Conservation (phyloP, 2,888 invertebrate genomes). For the Lochmaea crataegi region DNA sequence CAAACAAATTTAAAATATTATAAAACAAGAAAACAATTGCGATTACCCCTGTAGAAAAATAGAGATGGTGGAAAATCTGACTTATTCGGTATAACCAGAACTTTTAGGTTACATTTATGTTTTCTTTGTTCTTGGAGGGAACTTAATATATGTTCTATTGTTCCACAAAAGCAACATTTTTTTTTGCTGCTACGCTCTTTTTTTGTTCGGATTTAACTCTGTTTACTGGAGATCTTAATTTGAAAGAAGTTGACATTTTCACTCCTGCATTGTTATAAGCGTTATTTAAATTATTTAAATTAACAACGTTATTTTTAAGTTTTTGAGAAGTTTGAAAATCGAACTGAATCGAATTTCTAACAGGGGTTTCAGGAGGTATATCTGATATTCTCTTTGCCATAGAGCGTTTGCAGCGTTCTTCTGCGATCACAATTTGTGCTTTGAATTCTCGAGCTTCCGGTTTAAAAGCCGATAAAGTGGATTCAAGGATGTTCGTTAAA, state of each 20-base stretch:
- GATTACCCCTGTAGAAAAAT: no score
- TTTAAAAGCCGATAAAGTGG: conserved; percentile 68
- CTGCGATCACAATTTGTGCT: conserved; percentile 42
- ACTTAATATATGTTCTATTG: not conserved
- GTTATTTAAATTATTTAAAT: conserved; percentile 42
- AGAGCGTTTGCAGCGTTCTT: conserved; percentile 37
- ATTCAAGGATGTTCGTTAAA: conserved; percentile 72
- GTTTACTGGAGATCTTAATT: not conserved
- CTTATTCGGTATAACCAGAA: no score
- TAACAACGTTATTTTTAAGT: conserved; percentile 42
- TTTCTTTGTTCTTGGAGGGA: no score
- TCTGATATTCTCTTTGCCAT: conserved; percentile 31
- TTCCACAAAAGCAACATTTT: conserved; percentile 45
- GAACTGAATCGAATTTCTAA: conserved; percentile 46
- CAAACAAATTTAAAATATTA: no score
- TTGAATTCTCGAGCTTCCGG: conserved; percentile 56
- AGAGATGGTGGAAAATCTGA: no score
- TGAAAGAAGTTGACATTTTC: conserved; percentile 16
- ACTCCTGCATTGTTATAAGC: conserved; percentile 25
- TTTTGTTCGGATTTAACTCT: conserved; percentile 16
- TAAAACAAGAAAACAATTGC: no score
- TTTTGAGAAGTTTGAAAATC: conserved; percentile 42
- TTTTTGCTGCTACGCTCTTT: conserved; percentile 7
- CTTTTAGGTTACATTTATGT: no score
- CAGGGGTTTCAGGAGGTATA: conserved; percentile 46